These are phyloP conservation scores for Troilus luridus DNA, from an alignment of 2,888 invertebrate genomes.

Conservation along the genomic window DNA sequence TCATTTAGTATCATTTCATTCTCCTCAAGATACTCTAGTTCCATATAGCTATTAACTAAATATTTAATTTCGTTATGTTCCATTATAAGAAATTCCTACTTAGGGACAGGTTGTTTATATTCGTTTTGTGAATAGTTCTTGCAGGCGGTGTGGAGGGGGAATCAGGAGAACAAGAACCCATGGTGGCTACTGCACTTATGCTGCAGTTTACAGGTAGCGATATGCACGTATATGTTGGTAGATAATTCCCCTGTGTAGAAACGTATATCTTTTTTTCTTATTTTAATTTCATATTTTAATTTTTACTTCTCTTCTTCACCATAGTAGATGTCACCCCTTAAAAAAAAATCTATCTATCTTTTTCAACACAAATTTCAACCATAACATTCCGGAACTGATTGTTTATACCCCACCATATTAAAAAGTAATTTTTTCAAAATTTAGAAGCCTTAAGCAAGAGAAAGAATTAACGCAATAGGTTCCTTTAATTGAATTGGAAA, in stretches of 20 bases:
- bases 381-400: background rate
- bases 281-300: conserved; percentile 17
- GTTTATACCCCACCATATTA: background rate
- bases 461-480: background rate
- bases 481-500: background rate
- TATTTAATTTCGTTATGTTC: conserved; percentile 19
- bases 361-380: conserved; percentile 14
- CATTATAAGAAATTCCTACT: background rate
- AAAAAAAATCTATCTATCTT: background rate
- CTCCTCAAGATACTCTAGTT: background rate
- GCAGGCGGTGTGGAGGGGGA: conserved; percentile 49
- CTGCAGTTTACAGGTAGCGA: conserved; percentile 52
- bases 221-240: conserved; percentile 52
- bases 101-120: conserved; percentile 45
- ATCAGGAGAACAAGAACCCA: conserved; percentile 17
- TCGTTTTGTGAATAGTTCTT: conserved; percentile 44
- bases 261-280: background rate
- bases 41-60: background rate
- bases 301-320: conserved; percentile 17
- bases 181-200: conserved; percentile 48
- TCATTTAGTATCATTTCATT: conserved; percentile 6
- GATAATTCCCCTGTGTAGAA: conserved; percentile 19
- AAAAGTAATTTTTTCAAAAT: background rate
- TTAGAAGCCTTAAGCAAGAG: background rate
- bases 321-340: conserved; percentile 22